Conservation (phyloP, 35 echinoderm and acorn worm species). For the Patiria miniata region DNA sequence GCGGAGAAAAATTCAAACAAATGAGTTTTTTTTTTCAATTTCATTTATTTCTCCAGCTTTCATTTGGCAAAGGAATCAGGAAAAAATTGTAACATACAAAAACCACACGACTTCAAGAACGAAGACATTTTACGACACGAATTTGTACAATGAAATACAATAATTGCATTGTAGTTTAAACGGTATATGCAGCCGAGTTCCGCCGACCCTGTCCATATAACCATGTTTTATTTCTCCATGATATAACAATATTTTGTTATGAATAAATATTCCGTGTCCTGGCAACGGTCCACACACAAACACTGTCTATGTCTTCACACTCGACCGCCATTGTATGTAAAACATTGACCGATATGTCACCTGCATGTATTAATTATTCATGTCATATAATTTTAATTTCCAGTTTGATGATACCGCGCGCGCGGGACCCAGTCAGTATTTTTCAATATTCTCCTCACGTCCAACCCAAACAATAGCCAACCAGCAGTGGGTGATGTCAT, state of each 20-base stretch:
- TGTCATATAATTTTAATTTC: not conserved
- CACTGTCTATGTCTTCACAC: not conserved
- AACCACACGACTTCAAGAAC: too few relatives aligned
- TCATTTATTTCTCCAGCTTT: too few relatives aligned
- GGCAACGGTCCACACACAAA: not conserved
- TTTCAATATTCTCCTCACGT: conserved; percentile 68
- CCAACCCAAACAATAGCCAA: conserved; percentile 72
- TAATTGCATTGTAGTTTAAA: too few relatives aligned
- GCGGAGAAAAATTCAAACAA: too few relatives aligned
- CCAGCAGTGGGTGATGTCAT: conserved; percentile 75
- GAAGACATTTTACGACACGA: too few relatives aligned
- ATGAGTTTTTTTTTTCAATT: too few relatives aligned
- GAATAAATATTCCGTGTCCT: not conserved
- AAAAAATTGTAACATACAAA: too few relatives aligned
- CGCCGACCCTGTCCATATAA: too few relatives aligned
- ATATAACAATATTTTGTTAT: not conserved
- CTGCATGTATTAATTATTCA: conserved; percentile 3
- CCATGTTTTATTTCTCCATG: too few relatives aligned
- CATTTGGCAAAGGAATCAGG: too few relatives aligned
- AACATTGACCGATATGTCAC: not conserved
- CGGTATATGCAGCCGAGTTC: too few relatives aligned
- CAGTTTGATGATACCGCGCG: not conserved
- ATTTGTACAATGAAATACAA: too few relatives aligned
- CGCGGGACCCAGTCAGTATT: not conserved
- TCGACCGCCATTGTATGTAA: not conserved